Percentiles rank a stretch among this genome's conserved stretches.
phyloP scores from a whole-genome alignment of 2,797 vertebrate genomes.

The Pachyuromys duprasi region DNA sequence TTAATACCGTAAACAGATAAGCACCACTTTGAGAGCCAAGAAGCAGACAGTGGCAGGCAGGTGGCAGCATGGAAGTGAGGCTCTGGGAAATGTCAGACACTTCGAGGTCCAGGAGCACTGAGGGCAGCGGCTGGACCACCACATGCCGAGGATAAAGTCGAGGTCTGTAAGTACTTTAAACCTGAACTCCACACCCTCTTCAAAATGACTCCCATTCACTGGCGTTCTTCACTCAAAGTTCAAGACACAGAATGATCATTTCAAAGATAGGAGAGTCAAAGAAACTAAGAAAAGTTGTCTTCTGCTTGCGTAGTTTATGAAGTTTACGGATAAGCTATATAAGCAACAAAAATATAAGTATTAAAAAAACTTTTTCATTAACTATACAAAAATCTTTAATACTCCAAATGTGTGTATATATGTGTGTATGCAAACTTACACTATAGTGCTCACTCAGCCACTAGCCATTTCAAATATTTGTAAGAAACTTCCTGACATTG shows the following conservation, averaged over 20 bases:
- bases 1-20: background rate
- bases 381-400: background rate
- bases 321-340: background rate
- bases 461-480: background rate
- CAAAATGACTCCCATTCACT: background rate
- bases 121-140: background rate
- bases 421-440: background rate
- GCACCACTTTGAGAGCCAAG: background rate
- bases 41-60: background rate
- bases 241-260: background rate
- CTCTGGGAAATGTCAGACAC: background rate
- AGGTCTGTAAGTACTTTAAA: background rate
- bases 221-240: conserved; percentile 17
- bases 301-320: background rate
- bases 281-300: background rate
- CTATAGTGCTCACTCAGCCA: background rate
- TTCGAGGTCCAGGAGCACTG: background rate
- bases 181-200: background rate
- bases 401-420: background rate
- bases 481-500: background rate
- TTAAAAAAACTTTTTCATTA: background rate
- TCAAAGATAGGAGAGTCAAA: background rate
- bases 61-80: background rate
- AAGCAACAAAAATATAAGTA: conserved; percentile 35
- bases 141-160: background rate